Evolutionary conservation across 2,888 invertebrate species (phyloP).

Genomic region (Creontiades dilutus): DNA sequence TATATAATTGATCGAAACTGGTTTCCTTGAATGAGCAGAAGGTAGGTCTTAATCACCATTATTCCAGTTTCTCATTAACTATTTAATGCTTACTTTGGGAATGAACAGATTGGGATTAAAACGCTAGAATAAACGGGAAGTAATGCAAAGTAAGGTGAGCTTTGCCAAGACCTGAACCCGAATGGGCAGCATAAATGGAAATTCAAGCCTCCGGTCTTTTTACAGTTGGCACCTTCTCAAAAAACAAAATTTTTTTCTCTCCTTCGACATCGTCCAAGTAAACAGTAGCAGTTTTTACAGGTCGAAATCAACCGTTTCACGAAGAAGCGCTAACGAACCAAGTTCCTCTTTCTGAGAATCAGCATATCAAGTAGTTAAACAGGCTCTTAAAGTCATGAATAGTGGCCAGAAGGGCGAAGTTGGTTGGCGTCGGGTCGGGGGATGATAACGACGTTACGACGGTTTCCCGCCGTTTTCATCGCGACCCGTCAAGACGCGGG

Average conservation of each 20-base stretch:
- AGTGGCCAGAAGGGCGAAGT: background rate
- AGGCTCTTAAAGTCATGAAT: constrained; percentile 58
- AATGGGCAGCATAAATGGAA: too few species aligned
- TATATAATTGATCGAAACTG: too few species aligned
- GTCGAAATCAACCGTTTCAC: constrained; percentile 36
- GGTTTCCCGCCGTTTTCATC: background rate
- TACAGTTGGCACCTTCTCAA: too few species aligned
- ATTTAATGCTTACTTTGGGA: too few species aligned
- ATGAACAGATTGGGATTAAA: too few species aligned
- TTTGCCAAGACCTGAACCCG: too few species aligned
- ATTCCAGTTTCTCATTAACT: too few species aligned
- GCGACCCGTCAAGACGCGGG: background rate
- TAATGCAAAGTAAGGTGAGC: too few species aligned
- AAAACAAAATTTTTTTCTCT: background rate
- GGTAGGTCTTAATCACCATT: too few species aligned
- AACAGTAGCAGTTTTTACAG: constrained; percentile 22
- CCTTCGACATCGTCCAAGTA: background rate
- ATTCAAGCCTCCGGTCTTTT: too few species aligned
- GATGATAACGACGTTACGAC: background rate
- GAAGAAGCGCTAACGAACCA: constrained; percentile 24
- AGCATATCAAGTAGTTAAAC: constrained; percentile 57
- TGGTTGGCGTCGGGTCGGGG: background rate
- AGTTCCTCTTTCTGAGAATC: constrained; percentile 12
- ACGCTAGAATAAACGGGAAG: too few species aligned
- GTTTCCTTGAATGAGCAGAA: too few species aligned